Evolutionary conservation across 1,140 invertebrate species (phyloP), one percentile per base, ranked within the genome.

Genomic region (Grapholita molesta): DNA sequence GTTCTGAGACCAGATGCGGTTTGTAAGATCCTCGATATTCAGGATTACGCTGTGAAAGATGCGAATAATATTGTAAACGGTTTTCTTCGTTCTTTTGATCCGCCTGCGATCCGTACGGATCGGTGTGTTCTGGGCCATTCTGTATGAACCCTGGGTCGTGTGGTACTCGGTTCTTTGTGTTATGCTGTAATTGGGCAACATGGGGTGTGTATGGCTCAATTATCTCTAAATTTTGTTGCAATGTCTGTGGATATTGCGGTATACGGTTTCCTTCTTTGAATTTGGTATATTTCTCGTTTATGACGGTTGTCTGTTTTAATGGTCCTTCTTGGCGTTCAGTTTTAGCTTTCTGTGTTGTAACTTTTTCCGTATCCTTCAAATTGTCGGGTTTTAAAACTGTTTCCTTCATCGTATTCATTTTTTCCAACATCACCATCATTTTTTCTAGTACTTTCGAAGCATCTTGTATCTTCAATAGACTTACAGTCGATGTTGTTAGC

Each of bases 381-480:
- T 53, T 53, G n/a, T 48, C 18, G 28, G 66, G 15, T 67, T 24
- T 35, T 53, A 35, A 52, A 3, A 32, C 48, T 18, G 23, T 67
- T 21, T 74, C 70, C 24, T 76, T 75, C n/a, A 76, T 66, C 2
- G 55, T 52, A 76, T 84, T 86, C 6, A 84, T 75, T 75, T 85
- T 75, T 81, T 88, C 71, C 24, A 86, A 83, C 48, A 87, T 70
- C 65, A 85, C 79, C 38, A 88, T 73, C 15, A 90, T 75, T 70
- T 84, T 86, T n/a, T 76, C 52, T 57, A 85, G 71, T n/a, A 75
- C 64, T 24, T 76, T 48, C 8, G 64, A 66, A 33, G 33, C 35
- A 24, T 77, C 48, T n/a, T 35, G 48, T 55, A 42, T 38, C n/a
- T 69, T 61, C 24, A 61, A 21, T 61, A n/a, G 55, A 28, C 9